Evolutionary conservation across 2,797 vertebrate species (phyloP).

Genomic region (Hozukius guyotensis): DNA sequence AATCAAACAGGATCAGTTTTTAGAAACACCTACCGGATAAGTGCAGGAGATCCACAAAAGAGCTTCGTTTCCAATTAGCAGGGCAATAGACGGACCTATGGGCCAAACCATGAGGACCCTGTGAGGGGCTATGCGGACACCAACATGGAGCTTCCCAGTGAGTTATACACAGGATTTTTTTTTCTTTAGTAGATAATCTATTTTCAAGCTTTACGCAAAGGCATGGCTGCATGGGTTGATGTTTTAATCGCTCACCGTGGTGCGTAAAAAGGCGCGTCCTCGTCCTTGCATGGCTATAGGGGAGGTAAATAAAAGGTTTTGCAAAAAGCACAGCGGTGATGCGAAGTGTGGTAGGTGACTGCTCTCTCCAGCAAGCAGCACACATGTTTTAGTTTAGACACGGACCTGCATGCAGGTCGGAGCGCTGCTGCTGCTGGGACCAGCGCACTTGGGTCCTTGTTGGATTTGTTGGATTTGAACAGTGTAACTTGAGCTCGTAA

Average conservation of each 20-base stretch:
- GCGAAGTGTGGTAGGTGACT: slow-evolving; percentile 58
- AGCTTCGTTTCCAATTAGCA: slow-evolving; percentile 85
- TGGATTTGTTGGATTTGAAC: slow-evolving; percentile 35
- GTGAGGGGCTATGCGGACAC: slow-evolving; percentile 77
- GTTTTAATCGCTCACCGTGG: slow-evolving; percentile 63
- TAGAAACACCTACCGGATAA: slow-evolving; percentile 87
- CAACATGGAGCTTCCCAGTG: slow-evolving; percentile 85
- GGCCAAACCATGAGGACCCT: slow-evolving; percentile 77
- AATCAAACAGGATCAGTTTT: slow-evolving; percentile 75
- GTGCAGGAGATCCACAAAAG: slow-evolving; percentile 84
- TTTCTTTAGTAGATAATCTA: slow-evolving; percentile 48
- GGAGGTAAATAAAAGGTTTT: slow-evolving; percentile 78
- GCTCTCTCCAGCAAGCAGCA: slow-evolving; percentile 39
- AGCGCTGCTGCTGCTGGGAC: slow-evolving; percentile 7
- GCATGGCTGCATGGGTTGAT: slow-evolving; percentile 48
- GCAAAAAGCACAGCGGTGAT: slow-evolving; percentile 74
- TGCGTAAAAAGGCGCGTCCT: slow-evolving; percentile 70
- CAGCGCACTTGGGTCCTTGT: slow-evolving; percentile 18
- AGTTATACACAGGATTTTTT: slow-evolving; percentile 74
- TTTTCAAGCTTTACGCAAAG: slow-evolving; percentile 67
- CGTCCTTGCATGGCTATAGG: slow-evolving; percentile 53
- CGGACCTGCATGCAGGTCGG: slow-evolving; percentile 25
- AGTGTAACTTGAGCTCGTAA: slow-evolving; percentile 27
- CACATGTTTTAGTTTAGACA: slow-evolving; percentile 8
- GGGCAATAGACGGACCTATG: slow-evolving; percentile 81